Base-by-base conservation (phyloP, 1,140 invertebrate genomes). In the Drosophila simulans region DNA sequence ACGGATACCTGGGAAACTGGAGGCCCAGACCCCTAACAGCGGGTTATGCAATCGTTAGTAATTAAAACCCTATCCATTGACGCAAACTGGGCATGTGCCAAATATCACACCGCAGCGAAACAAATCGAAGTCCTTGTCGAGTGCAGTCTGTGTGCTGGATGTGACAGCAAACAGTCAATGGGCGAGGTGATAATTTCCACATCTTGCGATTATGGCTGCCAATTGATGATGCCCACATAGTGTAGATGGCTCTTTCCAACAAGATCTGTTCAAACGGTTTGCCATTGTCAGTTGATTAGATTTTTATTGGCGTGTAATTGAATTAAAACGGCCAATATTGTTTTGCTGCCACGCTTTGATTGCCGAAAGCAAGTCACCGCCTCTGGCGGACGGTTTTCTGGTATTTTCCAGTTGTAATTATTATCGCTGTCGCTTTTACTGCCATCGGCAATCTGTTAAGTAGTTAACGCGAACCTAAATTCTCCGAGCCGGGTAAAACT, bases 351-450 rank as follows among this genome's bases (percentile, higher is more conserved):
- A 69, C 82, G 62, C 69, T 85, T 86, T 88, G 83, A 86, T 86
- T 86, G 83, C 39, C 63, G 37, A 65, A 64, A 76, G 52, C 56
- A 74, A 63, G 48, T 78, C 66, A 46, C 49, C 25, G 43, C n/a
- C 66, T 54, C 43, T 17, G 45, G 52, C 54, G 55, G 40, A 43
- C 37, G 42, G 17, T 69, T 69, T 89, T 91, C 89, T 81, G 69
- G 89, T 91, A 84, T 85, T 89, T 91, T 91, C 88, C 89, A 91
- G 88, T 91, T 88, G 48, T 55, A 74, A 78, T 76, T 75, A 82
- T 55, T 80, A 83, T 86, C 86, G 43, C 39, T 25, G 31, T 49
- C 48, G 57, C 34, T 53, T 51, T 68, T 70, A 74, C 78, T 43
- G 37, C 45, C 55, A 35, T 20, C 35, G 51, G 43, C 58, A 48